phyloP scores from a whole-genome alignment of 2,888 invertebrate genomes.

The Meliscaeva auricollis region DNA sequence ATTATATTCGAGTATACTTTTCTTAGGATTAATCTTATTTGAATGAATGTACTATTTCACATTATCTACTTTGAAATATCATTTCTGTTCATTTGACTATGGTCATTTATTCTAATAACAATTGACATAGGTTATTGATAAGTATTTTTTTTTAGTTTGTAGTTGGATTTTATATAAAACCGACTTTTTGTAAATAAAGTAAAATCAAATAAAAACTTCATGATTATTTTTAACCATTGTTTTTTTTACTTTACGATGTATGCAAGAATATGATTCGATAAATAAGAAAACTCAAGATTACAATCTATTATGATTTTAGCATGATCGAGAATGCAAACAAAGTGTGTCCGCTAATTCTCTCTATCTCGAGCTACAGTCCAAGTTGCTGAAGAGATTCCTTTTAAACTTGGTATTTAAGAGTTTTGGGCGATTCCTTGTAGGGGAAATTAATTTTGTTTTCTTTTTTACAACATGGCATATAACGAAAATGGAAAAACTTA shows the following conservation, averaged over 20 bases:
- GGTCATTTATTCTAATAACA: constrained; percentile 35
- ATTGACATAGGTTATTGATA: constrained; percentile 24
- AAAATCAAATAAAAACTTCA: constrained; percentile 27
- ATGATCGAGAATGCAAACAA: too few species aligned
- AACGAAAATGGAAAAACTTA: too few species aligned
- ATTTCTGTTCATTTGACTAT: constrained; percentile 34
- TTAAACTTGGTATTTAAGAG: too few species aligned
- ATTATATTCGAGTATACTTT: neutral
- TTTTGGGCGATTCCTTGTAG: too few species aligned
- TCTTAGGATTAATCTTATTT: neutral
- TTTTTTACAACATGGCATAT: too few species aligned
- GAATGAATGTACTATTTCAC: neutral
- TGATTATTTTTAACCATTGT: constrained; percentile 45
- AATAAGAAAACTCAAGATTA: too few species aligned
- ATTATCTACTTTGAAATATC: neutral
- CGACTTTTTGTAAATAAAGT: constrained; percentile 65
- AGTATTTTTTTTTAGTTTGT: constrained; percentile 38
- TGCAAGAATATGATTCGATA: too few species aligned
- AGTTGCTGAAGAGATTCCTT: too few species aligned
- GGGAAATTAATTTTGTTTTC: too few species aligned
- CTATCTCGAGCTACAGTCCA: too few species aligned
- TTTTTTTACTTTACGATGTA: constrained; percentile 1
- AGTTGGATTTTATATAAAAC: constrained; percentile 46
- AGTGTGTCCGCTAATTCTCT: too few species aligned
- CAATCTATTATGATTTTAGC: too few species aligned